These are phyloP conservation scores for Dasysyrphus tricinctus DNA, from an alignment of 2,888 invertebrate species.

Conservation along the genomic window DNA sequence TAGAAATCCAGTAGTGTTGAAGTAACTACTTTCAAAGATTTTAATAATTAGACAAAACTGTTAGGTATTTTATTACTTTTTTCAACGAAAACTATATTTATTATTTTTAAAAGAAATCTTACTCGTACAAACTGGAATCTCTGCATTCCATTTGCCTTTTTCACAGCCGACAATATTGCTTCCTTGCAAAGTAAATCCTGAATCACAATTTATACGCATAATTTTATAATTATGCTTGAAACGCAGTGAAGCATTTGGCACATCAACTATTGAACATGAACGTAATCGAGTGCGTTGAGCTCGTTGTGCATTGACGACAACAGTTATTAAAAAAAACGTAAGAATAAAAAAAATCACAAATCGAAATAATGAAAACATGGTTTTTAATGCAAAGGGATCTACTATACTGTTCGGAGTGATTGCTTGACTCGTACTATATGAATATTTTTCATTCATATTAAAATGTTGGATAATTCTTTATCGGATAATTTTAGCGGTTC, in stretches of 20 bases:
- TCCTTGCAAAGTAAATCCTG: conserved; percentile 76
- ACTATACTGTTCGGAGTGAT: conserved; percentile 14
- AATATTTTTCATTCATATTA: not conserved
- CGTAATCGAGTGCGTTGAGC: conserved; percentile 32
- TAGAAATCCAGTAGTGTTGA: too few relatives aligned
- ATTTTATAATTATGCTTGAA: conserved; percentile 55
- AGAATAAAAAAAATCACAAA: conserved; percentile 1
- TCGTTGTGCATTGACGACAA: conserved; percentile 1
- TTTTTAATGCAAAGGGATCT: not conserved
- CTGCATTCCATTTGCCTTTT: conserved; percentile 88
- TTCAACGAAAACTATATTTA: not conserved
- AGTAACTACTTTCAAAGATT: too few relatives aligned
- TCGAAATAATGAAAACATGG: not conserved
- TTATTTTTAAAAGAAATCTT: conserved; percentile 81
- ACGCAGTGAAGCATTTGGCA: conserved; percentile 33
- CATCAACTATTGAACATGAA: conserved; percentile 27
- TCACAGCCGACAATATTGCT: conserved; percentile 78
- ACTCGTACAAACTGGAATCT: conserved; percentile 89
- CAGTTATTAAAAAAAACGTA: conserved; percentile 5
- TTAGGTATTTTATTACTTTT: too few relatives aligned
- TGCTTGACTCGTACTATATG: conserved; percentile 24
- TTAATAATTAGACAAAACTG: too few relatives aligned
- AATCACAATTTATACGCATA: conserved; percentile 75
- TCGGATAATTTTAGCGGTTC: not conserved
- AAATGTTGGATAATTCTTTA: not conserved